Base-by-base conservation (phyloP, 2,113 vertebrate genomes). In the Crocuta crocuta region DNA sequence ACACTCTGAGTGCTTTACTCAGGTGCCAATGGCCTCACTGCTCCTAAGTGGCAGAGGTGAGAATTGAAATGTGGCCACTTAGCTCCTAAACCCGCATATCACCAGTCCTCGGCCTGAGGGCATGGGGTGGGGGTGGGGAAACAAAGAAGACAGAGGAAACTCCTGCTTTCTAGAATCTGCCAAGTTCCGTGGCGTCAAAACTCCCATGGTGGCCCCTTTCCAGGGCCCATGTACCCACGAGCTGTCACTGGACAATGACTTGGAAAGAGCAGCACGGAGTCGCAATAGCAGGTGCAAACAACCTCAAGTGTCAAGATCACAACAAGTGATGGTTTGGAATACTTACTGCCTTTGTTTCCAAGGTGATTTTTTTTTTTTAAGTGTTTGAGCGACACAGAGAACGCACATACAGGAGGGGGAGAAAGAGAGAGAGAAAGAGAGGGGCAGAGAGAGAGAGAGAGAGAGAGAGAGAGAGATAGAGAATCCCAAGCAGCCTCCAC, bases 221-320 rank as follows among this genome's bases (percentile, higher is more conserved):
- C 23, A 48, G 55, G 26, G n/a, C 45, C 85, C 58, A 1, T 61
- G 58, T 61, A 23, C 19, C 58, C 7, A 7, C 0, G 10, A 10
- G 45, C 24, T 1, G 2, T 19, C 50, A 7, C 33, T 7, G 17
- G 5, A 39, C 0, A 4, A 9, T 1, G 70, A 31, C 33, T 1
- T 2, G 23, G 21, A 58, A 12, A 7, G 33, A 13, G 2, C 12
- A 0, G 0, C 0, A 0, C 11, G 4, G 43, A 11, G 24, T 48
- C 5, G 2, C 2, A 0, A 4, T 3, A 11, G 73, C 0, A 21
- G 23, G 45, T 0, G 9, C 58, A 24, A 48, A 26, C 1, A 26
- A 10, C 48, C 50, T 53, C 58, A 11, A 2, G 4, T 0, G 28
- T 73, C 17, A 79, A 91, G 66, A 19, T 10, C 17, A 73, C 2